Base-by-base conservation (phyloP, 2,888 invertebrate species). In the Acrocyrtus sp. region DNA sequence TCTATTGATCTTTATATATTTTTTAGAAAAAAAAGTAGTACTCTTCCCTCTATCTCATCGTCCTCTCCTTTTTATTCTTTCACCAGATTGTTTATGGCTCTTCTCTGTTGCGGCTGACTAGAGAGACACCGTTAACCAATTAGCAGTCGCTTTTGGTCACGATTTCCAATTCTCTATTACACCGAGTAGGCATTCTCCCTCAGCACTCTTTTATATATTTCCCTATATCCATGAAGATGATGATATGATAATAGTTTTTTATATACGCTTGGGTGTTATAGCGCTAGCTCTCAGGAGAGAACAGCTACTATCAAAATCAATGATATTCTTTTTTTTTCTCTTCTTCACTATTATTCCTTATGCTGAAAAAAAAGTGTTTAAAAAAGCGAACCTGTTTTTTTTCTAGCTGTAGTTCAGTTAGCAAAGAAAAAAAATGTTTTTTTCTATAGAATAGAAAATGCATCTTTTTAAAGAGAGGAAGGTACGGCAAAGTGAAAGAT, bases 71-170 rank as follows among this genome's bases (percentile, higher is more conserved):
- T n/a, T n/a, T n/a, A n/a, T n/a, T n/a, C n/a, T n/a, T n/a, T n/a
- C n/a, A n/a, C n/a, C n/a, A n/a, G 5, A 50, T 53, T 17, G 43
- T 66, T 66, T 66, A 66, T 43, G 66, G 60, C 60, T 66, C 24
- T 67, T 21, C 27, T 45, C 39, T 61, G 61, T 54, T 51, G 50
- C 50, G 53, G 41, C 67, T 67, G 58, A 54, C 68, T 60, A 48
- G 61, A 53, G 53, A 53, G 43, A 54, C 69, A 69, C 69, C 69
- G 69, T 69, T 69, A 69, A 69, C 69, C 69, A 69, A 69, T 69
- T 69, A 69, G 69, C 69, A 69, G 69, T 45, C 60, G 69, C 69
- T 69, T 61, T 69, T 69, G 69, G 61, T 69, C 69, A 69, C 69
- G 69, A 69, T 48, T 69, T 69, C 61, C 67, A 68, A 61, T 60